Base-by-base conservation (phyloP, 2,888 invertebrate genomes). In the Zaprionus bogoriensis region DNA sequence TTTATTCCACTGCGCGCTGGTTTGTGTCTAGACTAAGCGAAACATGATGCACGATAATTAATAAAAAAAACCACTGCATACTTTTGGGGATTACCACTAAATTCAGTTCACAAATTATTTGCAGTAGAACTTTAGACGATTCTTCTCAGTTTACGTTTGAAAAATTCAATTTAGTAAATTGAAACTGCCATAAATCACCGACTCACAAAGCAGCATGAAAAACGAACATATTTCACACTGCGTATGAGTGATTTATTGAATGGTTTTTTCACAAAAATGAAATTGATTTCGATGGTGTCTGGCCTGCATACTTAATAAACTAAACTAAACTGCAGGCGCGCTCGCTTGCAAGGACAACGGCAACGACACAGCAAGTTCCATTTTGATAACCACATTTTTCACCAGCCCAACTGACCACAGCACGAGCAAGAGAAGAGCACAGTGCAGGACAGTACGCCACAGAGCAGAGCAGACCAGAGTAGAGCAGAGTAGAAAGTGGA, bases 171-270 rank as follows among this genome's bases (percentile, higher is more conserved):
- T 36, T 36, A 36, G 3, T 3, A 17, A 17, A 14, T 6, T 36
- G 5, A 9, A 3, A 14, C 14, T 17, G 23, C 2, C 30, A 64
- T 74, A 64, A 68, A 68, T 68, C 69, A 48, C 2, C 9, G 22
- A 14, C 17, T 17, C 32, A 3, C 9, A 19, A 25, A 30, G 48
- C 60, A 36, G 44, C 44, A 66, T 22, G 38, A 30, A 44, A 10
- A 17, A 46, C 30, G 25, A 45, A 46, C 50, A 53, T 32, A 28
- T 51, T 54, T 59, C 61, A 75, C 70, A 62, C 61, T 78, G 73
- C 76, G 85, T 75, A 76, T 79, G 86, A 75, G 79, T 82, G 79
- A 85, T 85, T 85, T 85, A 80, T 82, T 60, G 48, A 63, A 64
- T 38, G 46, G 60, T 41, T 20, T 12, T 41, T 74, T 66, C 42